A percentile compares a stretch with the other conserved stretches of the same genome.
Evolutionary conservation across 2,113 vertebrate genomes (phyloP).

Genomic region (Odocoileus hemionus): DNA sequence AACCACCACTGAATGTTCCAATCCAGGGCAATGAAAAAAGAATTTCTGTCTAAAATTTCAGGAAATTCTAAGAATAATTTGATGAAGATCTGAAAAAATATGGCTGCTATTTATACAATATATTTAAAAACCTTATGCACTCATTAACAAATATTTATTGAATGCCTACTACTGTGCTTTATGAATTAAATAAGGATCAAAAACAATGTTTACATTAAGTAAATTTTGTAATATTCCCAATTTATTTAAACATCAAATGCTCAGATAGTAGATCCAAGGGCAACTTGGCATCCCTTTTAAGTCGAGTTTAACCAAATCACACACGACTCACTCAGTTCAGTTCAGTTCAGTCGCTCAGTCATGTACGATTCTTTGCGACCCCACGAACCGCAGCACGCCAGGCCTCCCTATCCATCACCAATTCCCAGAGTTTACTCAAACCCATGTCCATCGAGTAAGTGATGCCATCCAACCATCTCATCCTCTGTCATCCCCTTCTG

Average conservation of each 20-base stretch:
- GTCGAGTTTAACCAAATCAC: neutral
- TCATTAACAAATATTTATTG: neutral
- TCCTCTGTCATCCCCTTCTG: too few species aligned
- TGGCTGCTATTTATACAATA: neutral
- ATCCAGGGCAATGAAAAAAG: neutral
- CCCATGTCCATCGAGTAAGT: too few species aligned
- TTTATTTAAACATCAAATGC: neutral
- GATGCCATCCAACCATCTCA: too few species aligned
- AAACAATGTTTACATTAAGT: neutral
- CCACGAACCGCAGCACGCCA: too few species aligned
- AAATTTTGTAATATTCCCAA: neutral
- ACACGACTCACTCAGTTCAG: neutral
- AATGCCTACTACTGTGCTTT: neutral
- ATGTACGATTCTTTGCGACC: too few species aligned
- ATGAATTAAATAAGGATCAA: neutral
- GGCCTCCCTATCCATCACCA: too few species aligned
- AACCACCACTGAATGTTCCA: neutral
- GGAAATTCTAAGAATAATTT: neutral
- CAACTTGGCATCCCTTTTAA: neutral
- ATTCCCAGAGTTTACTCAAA: too few species aligned
- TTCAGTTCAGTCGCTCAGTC: too few species aligned
- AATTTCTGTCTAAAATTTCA: neutral
- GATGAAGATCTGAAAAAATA: neutral
- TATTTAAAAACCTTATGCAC: neutral
- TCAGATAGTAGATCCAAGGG: neutral